Base-by-base conservation (phyloP, 37 sponge, comb jelly and placozoan genomes). In the Aplysina aerophoba region DNA sequence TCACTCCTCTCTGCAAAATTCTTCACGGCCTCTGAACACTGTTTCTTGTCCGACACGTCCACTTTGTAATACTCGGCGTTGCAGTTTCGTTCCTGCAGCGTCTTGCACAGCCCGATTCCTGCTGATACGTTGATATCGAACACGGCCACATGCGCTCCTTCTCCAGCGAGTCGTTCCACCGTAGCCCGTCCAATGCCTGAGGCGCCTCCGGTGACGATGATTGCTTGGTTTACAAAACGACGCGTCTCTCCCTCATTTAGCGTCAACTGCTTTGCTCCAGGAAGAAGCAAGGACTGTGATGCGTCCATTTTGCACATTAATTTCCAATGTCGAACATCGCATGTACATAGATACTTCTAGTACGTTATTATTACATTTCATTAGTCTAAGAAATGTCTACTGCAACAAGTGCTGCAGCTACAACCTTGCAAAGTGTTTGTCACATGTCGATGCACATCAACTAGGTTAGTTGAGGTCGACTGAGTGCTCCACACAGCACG, bases 141-240 rank as follows among this genome's bases (percentile, higher is more conserved):
- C 25, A 95, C 81, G 40, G 86, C 89, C 12, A 95, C 96, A 6
- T 44, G 85, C 8, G 93, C 93, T 53, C 96, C 96, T 83, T 95
- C 96, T 15, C 79, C 63, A 14, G 78, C 63, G 30, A 95, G 83
- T 33, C 93, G 82, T 34, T 90, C 89, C 17, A 92, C 93, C 30
- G 90, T 87, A 0, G 91, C 93, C 37, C 50, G 75, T n/a, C 96
- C 96, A 40, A 95, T 95, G 36, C 96, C 96, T 41, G 92, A 90
- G 6, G 91, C 91, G 15, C 91, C 91, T 30, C 91, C 91, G 4
- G 78, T 41, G 12, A 75, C 78, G 4, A 75, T 15, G n/a, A 75
- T 24, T 1, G 44, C 25, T 24, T 75, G 41, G n/a, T 36, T 54
- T 15, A 21, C 53, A 36, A 75, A 75, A 4, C 78, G 78, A 30